Conservation (phyloP, 2,797 vertebrate species). For the Chelon labrosus region DNA sequence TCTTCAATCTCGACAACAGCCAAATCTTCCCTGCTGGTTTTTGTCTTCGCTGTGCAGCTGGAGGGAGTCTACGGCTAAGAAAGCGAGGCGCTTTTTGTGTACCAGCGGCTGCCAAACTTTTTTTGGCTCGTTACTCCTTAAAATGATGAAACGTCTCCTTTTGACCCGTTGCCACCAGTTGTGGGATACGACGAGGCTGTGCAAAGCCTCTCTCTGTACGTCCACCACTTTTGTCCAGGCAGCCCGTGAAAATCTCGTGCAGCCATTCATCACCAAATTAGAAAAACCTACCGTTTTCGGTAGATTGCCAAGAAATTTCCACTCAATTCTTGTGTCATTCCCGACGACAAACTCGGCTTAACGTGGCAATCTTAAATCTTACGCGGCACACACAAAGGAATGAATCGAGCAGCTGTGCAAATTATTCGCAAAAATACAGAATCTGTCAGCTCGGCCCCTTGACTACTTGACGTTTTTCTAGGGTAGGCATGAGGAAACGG, state of each 20-base stretch:
- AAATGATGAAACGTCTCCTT: not conserved
- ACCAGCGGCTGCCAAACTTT: not conserved
- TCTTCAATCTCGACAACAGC: slow-evolving; percentile 5
- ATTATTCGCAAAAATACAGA: slow-evolving; percentile 29
- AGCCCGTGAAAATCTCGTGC: not conserved
- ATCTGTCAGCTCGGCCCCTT: slow-evolving; percentile 36
- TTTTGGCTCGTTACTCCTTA: not conserved
- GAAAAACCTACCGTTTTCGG: not conserved
- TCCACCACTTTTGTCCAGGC: not conserved
- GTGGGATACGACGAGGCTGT: not conserved
- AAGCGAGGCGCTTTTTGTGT: not conserved
- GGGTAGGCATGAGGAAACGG: slow-evolving; percentile 60
- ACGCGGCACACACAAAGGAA: slow-evolving; percentile 2
- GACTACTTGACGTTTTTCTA: slow-evolving; percentile 63
- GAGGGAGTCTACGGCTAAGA: not conserved
- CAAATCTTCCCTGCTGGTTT: slow-evolving; percentile 3
- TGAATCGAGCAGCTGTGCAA: slow-evolving; percentile 12
- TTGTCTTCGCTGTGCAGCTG: slow-evolving; percentile 15
- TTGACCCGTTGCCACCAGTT: not conserved
- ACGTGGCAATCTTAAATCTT: not conserved
- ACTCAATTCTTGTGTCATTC: too few species aligned
- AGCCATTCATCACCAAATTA: not conserved
- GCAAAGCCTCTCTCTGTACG: not conserved
- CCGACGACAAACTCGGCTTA: too few species aligned
- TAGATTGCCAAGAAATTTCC: too few species aligned